Percentiles rank a stretch among this genome's conserved stretches.
These are phyloP conservation scores for Cantharis lateralis DNA, from an alignment of 2,888 invertebrate species.

Conservation along the genomic window DNA sequence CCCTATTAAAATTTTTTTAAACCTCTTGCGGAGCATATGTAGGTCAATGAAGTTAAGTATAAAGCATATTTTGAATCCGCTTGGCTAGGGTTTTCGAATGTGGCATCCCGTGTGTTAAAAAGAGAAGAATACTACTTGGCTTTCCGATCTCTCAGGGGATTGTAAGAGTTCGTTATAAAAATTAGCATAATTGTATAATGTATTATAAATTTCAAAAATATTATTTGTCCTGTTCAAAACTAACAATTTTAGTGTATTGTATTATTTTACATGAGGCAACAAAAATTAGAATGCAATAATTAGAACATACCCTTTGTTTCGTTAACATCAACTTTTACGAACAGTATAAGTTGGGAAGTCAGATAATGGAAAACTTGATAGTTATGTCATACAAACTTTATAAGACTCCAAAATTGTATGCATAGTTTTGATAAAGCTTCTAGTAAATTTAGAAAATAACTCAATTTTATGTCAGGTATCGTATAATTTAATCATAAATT, in stretches of 20 bases:
- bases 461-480: conserved; percentile 11
- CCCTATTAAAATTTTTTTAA: background rate
- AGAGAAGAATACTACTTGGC: background rate
- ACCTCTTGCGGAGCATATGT: background rate
- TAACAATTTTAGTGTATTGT: background rate
- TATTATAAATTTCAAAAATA: too few species aligned
- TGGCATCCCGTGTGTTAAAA: background rate
- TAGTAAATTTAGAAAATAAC: conserved; percentile 22
- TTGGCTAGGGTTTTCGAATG: background rate
- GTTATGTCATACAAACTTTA: conserved; percentile 18
- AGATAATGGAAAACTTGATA: conserved; percentile 16
- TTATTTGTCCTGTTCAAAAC: too few species aligned
- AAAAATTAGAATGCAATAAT: background rate
- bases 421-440: conserved; percentile 20
- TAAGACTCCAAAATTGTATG: conserved; percentile 12
- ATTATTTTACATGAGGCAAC: background rate
- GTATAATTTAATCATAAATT: conserved; percentile 8
- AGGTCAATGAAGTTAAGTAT: background rate
- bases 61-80: background rate
- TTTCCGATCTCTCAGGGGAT: background rate
- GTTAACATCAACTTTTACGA: background rate
- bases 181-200: background rate
- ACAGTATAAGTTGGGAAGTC: background rate
- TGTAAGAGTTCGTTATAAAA: background rate
- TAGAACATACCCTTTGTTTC: background rate